Conservation (phyloP, 2,888 invertebrate species). For the Amaurobius ferox region DNA sequence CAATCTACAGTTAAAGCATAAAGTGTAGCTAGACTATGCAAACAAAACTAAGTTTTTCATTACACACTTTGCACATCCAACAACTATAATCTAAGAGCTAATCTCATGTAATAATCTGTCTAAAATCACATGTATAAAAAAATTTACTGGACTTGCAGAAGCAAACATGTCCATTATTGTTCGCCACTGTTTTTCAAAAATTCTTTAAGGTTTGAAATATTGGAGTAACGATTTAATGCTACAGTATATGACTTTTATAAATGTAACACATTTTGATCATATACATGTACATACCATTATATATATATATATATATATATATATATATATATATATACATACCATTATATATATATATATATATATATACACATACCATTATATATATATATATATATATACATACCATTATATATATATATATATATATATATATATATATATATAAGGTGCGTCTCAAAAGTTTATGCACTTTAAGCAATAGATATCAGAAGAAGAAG, state of each 20-base stretch:
- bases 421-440: too few species aligned
- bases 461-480: too few species aligned
- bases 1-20: conserved; percentile 43
- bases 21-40: conserved; percentile 49
- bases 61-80: conserved; percentile 29
- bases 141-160: conserved; percentile 32
- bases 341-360: too few species aligned
- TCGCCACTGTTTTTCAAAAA: conserved; percentile 10
- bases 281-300: background rate
- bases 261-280: background rate
- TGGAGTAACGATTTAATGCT: conserved; percentile 14
- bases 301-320: background rate
- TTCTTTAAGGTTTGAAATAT: conserved; percentile 13
- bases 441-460: too few species aligned
- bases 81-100: conserved; percentile 46
- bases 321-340: background rate
- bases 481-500: too few species aligned
- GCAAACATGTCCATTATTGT: conserved; percentile 9
- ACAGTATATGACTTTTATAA: background rate
- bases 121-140: conserved; percentile 67
- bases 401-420: too few species aligned
- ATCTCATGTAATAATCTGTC: conserved; percentile 31
- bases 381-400: too few species aligned
- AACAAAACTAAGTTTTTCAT: conserved; percentile 43
- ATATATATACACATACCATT: too few species aligned